phyloP scores from a whole-genome alignment of 2,797 vertebrate species.

The Eupleurogrammus muticus region DNA sequence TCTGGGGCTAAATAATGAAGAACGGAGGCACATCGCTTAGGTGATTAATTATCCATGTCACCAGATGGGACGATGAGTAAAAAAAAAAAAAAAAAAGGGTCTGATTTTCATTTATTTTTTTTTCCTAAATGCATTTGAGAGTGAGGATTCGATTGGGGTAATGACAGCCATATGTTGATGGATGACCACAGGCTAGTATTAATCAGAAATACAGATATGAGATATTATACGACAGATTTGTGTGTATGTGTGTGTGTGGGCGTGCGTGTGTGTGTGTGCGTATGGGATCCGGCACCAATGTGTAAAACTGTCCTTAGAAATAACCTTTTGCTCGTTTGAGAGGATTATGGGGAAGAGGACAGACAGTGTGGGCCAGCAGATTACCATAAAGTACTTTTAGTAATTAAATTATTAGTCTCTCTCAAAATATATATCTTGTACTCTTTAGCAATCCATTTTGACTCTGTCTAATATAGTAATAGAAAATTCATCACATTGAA shows the following conservation, averaged over 20 bases:
- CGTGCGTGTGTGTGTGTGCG: slow-evolving; percentile 1
- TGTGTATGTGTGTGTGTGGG: neutral
- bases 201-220: slow-evolving; percentile 80
- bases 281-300: slow-evolving; percentile 1
- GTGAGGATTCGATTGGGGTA: slow-evolving; percentile 79
- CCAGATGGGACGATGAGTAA: slow-evolving; percentile 75
- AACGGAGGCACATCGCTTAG: slow-evolving; percentile 76
- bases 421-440: slow-evolving; percentile 10
- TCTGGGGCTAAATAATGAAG: slow-evolving; percentile 80
- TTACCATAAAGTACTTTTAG: slow-evolving; percentile 17
- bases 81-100: slow-evolving; percentile 60
- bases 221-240: slow-evolving; percentile 56
- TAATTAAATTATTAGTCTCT: slow-evolving; percentile 9
- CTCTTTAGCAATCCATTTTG: slow-evolving; percentile 2
- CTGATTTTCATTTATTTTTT: slow-evolving; percentile 55
- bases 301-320: slow-evolving; percentile 5
- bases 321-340: neutral
- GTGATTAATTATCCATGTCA: slow-evolving; percentile 86
- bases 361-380: neutral
- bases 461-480: neutral
- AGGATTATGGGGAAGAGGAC: slow-evolving; percentile 6
- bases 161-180: slow-evolving; percentile 83
- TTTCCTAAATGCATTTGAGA: slow-evolving; percentile 74
- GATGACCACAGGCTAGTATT: slow-evolving; percentile 80
- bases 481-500: slow-evolving; percentile 21